Base-by-base conservation (phyloP, 2,888 invertebrate species). In the Chrysina gloriosa region DNA sequence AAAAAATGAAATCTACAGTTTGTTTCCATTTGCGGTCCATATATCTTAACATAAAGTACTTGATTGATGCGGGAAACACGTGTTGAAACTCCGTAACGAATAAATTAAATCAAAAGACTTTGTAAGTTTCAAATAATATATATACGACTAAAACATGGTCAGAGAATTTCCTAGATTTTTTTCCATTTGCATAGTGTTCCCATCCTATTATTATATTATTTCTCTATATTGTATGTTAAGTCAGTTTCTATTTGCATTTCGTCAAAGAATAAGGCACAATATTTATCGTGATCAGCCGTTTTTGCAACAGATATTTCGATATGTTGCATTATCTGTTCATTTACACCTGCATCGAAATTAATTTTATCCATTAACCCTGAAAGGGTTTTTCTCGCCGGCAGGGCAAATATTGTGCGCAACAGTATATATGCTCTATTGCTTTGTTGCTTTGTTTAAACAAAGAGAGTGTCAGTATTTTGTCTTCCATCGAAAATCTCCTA, bases 111-210 rank as follows among this genome's bases (percentile, higher is more conserved):
- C n/a, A n/a, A n/a, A n/a, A n/a, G n/a, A n/a, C n/a, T n/a, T n/a
- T n/a, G n/a, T n/a, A n/a, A n/a, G n/a, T n/a, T n/a, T n/a, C n/a
- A n/a, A n/a, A n/a, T n/a, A n/a, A n/a, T n/a, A n/a, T n/a, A n/a
- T n/a, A n/a, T n/a, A n/a, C n/a, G 9, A 74, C 70, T 9, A 73
- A 34, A 34, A 75, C 76, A 69, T 77, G 76, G 50, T 77, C 73
- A 27, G 76, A 75, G 68, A 76, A 71, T 14, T 23, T 25, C 7
- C 7, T 14, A n/a, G 16, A 42, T 11, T 68, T 34, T 16, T 65
- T 27, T 3, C 14, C 52, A 3, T 65, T 69, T 31, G 70, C 71
- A 52, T 56, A 68, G 65, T 74, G 72, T 39, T 69, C 73, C 54
- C 71, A 71, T 45, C 71, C 73, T 21, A 67, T 63, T 34, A 75